Evolutionary conservation across 2,888 invertebrate genomes (phyloP).

Genomic region (Drosophila differens): DNA sequence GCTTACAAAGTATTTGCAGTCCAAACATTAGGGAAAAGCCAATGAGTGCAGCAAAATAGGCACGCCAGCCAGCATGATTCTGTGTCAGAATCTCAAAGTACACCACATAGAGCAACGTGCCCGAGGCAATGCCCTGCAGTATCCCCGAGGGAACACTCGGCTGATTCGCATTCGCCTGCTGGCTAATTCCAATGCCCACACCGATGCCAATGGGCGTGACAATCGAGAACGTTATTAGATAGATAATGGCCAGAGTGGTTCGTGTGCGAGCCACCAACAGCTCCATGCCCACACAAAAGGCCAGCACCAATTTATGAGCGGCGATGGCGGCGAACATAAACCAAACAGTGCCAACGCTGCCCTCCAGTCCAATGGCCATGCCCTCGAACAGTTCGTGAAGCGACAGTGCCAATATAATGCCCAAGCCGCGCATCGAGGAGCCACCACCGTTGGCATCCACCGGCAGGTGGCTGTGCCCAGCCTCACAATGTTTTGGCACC

Average conservation of each 20-base stretch:
- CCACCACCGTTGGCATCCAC: slow-evolving; percentile 50
- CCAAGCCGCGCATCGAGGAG: slow-evolving; percentile 88
- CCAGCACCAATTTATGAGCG: slow-evolving; percentile 94
- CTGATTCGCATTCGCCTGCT: slow-evolving; percentile 88
- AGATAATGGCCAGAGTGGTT: slow-evolving; percentile 87
- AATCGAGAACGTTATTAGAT: slow-evolving; percentile 91
- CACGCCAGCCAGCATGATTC: slow-evolving; percentile 87
- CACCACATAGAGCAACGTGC: slow-evolving; percentile 97
- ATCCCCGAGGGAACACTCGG: slow-evolving; percentile 88
- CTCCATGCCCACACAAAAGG: slow-evolving; percentile 95
- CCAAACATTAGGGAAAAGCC: slow-evolving; percentile 92
- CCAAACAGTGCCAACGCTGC: slow-evolving; percentile 88
- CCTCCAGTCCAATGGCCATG: slow-evolving; percentile 92
- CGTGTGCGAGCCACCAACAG: slow-evolving; percentile 90
- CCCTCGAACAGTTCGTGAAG: slow-evolving; percentile 95
- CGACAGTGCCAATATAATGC: slow-evolving; percentile 93
- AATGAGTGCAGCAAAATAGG: slow-evolving; percentile 88
- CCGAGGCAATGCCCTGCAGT: slow-evolving; percentile 90
- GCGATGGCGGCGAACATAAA: slow-evolving; percentile 94
- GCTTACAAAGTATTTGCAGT: slow-evolving; percentile 86
- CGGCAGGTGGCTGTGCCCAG: slow-evolving; percentile 73
- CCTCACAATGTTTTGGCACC: slow-evolving; percentile 15
- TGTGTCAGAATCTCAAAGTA: slow-evolving; percentile 95
- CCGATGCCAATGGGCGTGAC: slow-evolving; percentile 91
- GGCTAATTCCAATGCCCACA: slow-evolving; percentile 90